A percentile compares a stretch with the other conserved stretches of the same genome.
Conservation (phyloP, 2,888 invertebrate species). For the Shargacucullia verbasci region DNA sequence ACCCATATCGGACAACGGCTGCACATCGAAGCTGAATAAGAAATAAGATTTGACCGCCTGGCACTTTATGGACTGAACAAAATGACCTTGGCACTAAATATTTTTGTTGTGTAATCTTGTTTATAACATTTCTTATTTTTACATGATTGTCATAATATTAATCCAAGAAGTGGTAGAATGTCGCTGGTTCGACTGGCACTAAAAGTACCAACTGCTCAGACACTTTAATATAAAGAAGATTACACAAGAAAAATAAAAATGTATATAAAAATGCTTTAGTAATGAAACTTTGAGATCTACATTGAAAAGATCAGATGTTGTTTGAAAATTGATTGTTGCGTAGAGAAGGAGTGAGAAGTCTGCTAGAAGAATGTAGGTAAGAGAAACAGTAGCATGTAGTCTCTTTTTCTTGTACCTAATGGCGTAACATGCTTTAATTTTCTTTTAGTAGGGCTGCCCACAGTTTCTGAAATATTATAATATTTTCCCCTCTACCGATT, state of each 20-base stretch:
- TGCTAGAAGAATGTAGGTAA: conserved; percentile 27
- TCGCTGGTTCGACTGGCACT: conserved; percentile 1
- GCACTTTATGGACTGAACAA: conserved; percentile 11
- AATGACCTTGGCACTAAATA: neutral
- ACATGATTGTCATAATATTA: conserved; percentile 1
- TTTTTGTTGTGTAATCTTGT: conserved; percentile 24
- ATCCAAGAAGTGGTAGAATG: neutral
- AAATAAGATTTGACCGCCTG: conserved; percentile 16
- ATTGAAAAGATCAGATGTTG: conserved; percentile 21
- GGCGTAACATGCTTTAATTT: neutral
- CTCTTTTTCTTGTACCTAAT: conserved; percentile 3
- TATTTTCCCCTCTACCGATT: neutral
- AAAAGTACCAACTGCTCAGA: conserved; percentile 3
- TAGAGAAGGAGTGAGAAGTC: conserved; percentile 32
- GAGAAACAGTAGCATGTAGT: neutral
- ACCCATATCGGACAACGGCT: conserved; percentile 60
- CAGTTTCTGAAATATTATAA: neutral
- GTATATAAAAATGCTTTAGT: conserved; percentile 40
- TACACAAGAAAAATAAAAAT: conserved; percentile 6
- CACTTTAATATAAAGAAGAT: conserved; percentile 11
- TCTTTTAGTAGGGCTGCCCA: conserved; percentile 43
- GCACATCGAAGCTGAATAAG: conserved; percentile 51
- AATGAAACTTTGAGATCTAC: conserved; percentile 49
- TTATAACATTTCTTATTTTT: conserved; percentile 14
- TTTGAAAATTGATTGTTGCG: conserved; percentile 29